Conservation (phyloP, 2,888 invertebrate genomes). For the Phymatocera aterrima region DNA sequence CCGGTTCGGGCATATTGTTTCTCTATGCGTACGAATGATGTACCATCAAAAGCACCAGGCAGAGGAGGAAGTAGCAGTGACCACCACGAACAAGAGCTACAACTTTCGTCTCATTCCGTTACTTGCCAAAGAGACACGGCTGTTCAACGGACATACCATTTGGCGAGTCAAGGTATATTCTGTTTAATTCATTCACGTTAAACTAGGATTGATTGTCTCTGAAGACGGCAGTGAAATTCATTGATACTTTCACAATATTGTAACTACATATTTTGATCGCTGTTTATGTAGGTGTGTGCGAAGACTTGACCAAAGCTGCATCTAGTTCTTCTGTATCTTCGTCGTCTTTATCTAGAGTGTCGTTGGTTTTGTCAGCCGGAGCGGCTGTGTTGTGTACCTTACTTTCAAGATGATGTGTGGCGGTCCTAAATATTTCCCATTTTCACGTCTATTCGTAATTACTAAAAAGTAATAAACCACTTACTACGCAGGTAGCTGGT, state of each 20-base stretch:
- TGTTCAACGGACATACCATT: slow-evolving; percentile 66
- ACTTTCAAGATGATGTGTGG: slow-evolving; percentile 71
- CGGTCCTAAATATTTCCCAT: slow-evolving; percentile 25
- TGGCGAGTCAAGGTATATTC: slow-evolving; percentile 67
- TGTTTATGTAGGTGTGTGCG: slow-evolving; percentile 65
- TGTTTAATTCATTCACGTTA: background rate
- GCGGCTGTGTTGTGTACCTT: slow-evolving; percentile 60
- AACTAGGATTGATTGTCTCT: background rate
- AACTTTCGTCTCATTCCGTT: slow-evolving; percentile 65
- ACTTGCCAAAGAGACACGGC: slow-evolving; percentile 65
- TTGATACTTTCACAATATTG: background rate
- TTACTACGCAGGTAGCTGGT: slow-evolving; percentile 11
- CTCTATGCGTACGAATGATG: slow-evolving; percentile 65
- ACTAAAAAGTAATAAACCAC: slow-evolving; percentile 16
- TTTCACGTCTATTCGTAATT: slow-evolving; percentile 3
- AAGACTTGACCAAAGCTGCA: slow-evolving; percentile 69
- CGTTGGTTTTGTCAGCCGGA: slow-evolving; percentile 60
- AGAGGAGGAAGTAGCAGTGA: slow-evolving; percentile 59
- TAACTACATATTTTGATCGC: background rate
- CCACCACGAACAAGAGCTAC: slow-evolving; percentile 65
- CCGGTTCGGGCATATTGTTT: slow-evolving; percentile 67
- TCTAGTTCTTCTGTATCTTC: slow-evolving; percentile 69
- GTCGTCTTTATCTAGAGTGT: slow-evolving; percentile 65
- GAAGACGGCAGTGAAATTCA: background rate
- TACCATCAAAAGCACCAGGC: slow-evolving; percentile 59